Conservation (phyloP, 2,888 invertebrate genomes). For the Cyclophora punctaria region DNA sequence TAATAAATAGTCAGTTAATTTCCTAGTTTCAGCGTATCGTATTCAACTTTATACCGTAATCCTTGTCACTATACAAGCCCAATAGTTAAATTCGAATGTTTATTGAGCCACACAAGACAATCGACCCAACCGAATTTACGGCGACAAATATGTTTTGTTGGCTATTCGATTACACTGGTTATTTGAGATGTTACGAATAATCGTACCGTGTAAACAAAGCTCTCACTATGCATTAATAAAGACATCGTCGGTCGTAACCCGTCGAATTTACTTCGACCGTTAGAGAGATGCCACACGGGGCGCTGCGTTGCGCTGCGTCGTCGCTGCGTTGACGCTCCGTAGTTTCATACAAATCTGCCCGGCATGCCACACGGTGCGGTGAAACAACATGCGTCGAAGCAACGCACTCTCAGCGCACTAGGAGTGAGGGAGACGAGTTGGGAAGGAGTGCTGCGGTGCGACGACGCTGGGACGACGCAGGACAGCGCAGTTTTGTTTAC, state of each 20-base stretch:
- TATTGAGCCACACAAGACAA: slow-evolving; percentile 17
- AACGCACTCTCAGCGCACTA: no score
- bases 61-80: not conserved
- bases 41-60: not conserved
- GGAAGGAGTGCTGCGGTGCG: no score
- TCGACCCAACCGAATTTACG: slow-evolving; percentile 39
- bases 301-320: no score
- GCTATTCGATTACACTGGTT: slow-evolving; percentile 34
- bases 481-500: no score
- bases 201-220: slow-evolving; percentile 38
- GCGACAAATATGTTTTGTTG: slow-evolving; percentile 26
- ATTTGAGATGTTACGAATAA: slow-evolving; percentile 35
- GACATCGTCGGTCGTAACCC: slow-evolving; percentile 44
- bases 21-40: not conserved
- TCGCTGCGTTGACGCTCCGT: no score
- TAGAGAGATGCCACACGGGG: slow-evolving; percentile 4
- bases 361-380: no score
- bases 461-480: no score
- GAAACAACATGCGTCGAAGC: no score
- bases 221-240: slow-evolving; percentile 54
- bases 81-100: slow-evolving; percentile 1
- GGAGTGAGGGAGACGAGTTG: no score
- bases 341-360: no score
- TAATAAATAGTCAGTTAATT: no score
- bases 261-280: slow-evolving; percentile 55